Conservation (phyloP, 2,888 invertebrate genomes). For the Sinodicranocentrus sp. region DNA sequence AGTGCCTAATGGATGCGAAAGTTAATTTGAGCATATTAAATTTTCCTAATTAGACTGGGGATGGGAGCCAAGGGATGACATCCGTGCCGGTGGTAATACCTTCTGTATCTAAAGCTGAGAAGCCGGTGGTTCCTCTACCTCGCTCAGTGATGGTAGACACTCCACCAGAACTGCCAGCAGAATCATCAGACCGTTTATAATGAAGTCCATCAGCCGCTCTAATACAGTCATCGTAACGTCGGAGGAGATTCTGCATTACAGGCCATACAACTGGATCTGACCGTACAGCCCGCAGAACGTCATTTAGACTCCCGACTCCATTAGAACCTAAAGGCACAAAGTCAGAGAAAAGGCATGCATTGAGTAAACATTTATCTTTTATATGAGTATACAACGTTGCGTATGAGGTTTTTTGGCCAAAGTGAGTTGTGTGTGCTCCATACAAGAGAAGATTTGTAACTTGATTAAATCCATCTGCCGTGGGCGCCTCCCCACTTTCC, state of each 20-base stretch:
- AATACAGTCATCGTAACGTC: constrained; percentile 76
- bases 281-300: constrained; percentile 75
- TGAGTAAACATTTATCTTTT: too few relatives aligned
- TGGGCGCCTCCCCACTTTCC: background rate
- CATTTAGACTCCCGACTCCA: constrained; percentile 72
- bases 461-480: constrained; percentile 3
- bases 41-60: constrained; percentile 50
- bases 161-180: constrained; percentile 9
- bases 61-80: constrained; percentile 48
- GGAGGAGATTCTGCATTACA: constrained; percentile 74
- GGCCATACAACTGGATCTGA: constrained; percentile 75
- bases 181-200: constrained; percentile 73
- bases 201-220: constrained; percentile 76
- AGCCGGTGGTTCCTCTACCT: background rate
- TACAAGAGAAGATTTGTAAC: background rate
- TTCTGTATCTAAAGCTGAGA: constrained; percentile 32
- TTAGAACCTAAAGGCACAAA: constrained; percentile 66
- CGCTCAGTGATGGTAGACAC: background rate
- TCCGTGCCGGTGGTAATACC: constrained; percentile 27
- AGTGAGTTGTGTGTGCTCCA: too few relatives aligned
- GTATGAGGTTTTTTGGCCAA: too few relatives aligned
- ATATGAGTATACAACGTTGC: too few relatives aligned
- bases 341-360: too few relatives aligned
- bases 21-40: constrained; percentile 55
- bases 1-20: constrained; percentile 33